Conservation (phyloP, 2,797 vertebrate genomes). For the Enoplosus armatus region DNA sequence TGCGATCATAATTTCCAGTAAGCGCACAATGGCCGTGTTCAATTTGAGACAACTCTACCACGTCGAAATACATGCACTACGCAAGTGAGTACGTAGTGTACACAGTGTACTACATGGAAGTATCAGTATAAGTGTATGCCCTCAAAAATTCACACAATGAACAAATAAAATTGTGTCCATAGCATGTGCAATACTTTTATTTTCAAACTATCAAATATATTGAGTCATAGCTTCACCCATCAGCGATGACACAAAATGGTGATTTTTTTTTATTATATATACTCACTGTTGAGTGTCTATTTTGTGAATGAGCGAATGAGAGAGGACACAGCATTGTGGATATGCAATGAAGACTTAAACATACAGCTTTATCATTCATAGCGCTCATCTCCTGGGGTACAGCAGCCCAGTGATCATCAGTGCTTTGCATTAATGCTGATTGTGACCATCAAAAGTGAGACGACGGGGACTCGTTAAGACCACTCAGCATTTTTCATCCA, state of each 20-base stretch:
- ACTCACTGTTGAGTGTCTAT: background rate
- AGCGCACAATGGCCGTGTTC: too few species aligned
- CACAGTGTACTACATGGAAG: too few species aligned
- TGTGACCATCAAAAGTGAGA: conserved; percentile 48
- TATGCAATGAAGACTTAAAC: conserved; percentile 4
- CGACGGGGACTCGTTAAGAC: conserved; percentile 58
- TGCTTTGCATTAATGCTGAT: conserved; percentile 41
- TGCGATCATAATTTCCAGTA: too few species aligned
- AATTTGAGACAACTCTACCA: too few species aligned
- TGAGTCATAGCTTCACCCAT: background rate
- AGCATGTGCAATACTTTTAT: background rate
- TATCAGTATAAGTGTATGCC: too few species aligned
- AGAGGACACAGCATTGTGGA: background rate
- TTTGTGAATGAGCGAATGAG: background rate
- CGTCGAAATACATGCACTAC: too few species aligned
- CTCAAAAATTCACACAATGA: background rate
- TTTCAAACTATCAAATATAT: background rate
- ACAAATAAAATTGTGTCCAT: background rate
- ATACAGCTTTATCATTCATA: conserved; percentile 6
- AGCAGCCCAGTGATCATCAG: conserved; percentile 25
- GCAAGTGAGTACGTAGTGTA: too few species aligned
- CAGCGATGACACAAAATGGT: background rate
- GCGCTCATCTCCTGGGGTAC: background rate
- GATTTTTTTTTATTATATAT: background rate
- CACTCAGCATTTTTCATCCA: conserved; percentile 46